Percentiles rank a stretch among this genome's conserved stretches.
phyloP scores from a whole-genome alignment of 30 jellyfish, hydroid and myxozoan genomes.

The Clytia hemisphaerica region DNA sequence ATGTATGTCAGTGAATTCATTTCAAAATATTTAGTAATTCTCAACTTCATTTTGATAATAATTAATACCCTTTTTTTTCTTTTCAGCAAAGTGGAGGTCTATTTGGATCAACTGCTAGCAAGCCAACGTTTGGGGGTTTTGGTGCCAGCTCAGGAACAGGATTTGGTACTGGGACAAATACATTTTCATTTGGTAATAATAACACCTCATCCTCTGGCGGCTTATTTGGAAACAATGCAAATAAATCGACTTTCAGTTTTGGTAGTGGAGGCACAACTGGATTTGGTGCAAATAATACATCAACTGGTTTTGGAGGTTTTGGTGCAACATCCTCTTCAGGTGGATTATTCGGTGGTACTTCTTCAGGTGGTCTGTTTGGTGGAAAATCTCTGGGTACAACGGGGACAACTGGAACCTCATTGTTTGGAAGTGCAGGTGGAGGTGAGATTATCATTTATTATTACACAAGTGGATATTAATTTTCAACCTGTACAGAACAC shows the following conservation, averaged over 20 bases:
- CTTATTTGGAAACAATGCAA: constrained; percentile 74
- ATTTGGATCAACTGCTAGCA: not conserved
- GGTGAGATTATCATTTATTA: constrained; percentile 41
- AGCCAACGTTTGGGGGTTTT: constrained; percentile 6
- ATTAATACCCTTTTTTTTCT: not conserved
- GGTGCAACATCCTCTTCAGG: constrained; percentile 40
- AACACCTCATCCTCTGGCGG: constrained; percentile 53
- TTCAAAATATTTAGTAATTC: not conserved
- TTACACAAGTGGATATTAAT: too few relatives aligned
- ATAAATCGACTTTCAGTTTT: constrained; percentile 47
- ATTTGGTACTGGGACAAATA: constrained; percentile 15
- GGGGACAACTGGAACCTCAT: constrained; percentile 49
- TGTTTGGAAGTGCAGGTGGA: constrained; percentile 49
- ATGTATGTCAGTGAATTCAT: too few relatives aligned
- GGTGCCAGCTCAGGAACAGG: constrained; percentile 12
- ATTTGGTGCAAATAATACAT: constrained; percentile 50
- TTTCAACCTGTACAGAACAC: too few relatives aligned
- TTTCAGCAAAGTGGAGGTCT: not conserved
- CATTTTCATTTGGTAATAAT: not conserved
- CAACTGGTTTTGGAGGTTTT: constrained; percentile 51
- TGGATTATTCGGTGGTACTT: constrained; percentile 54
- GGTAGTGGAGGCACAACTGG: constrained; percentile 33
- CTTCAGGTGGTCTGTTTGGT: constrained; percentile 73
- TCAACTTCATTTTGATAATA: not conserved
- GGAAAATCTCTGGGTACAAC: constrained; percentile 51